A percentile compares a stretch with the other conserved stretches of the same genome.
These are phyloP conservation scores for Cololabis saira DNA, from an alignment of 2,113 vertebrate species.

Conservation along the genomic window DNA sequence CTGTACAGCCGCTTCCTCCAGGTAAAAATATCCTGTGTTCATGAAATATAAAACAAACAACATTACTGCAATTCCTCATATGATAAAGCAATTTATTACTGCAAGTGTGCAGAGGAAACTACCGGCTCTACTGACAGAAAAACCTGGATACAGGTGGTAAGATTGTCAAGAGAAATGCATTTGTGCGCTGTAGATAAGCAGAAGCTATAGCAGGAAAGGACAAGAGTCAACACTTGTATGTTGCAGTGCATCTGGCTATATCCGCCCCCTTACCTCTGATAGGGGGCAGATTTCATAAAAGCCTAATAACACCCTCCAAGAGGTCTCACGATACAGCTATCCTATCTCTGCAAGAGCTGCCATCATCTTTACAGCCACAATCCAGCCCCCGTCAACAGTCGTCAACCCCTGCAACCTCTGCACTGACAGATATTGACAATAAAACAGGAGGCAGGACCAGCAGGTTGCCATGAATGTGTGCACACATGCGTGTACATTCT, in stretches of 20 bases:
- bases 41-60: conserved; percentile 71
- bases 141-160: conserved; percentile 34
- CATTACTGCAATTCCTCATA: conserved; percentile 49
- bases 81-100: conserved; percentile 57
- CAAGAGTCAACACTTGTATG: conserved; percentile 43
- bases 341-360: conserved; percentile 64
- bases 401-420: conserved; percentile 65
- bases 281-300: conserved; percentile 68
- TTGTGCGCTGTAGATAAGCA: conserved; percentile 35
- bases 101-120: conserved; percentile 38
- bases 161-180: conserved; percentile 19
- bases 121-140: conserved; percentile 60
- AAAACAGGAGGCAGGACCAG: conserved; percentile 67
- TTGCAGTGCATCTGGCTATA: conserved; percentile 47
- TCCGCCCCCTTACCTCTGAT: conserved; percentile 52
- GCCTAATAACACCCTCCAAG: conserved; percentile 72
- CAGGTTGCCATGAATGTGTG: conserved; percentile 35
- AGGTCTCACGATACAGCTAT: conserved; percentile 64
- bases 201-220: conserved; percentile 44
- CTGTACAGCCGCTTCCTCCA: conserved; percentile 24
- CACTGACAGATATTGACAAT: conserved; percentile 71
- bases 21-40: conserved; percentile 49
- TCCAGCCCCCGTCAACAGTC: conserved; percentile 60
- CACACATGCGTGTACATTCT: conserved; percentile 45
- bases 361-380: conserved; percentile 70